phyloP scores from a whole-genome alignment of 2,888 invertebrate species.

The Caenorhabditis doughertyi region DNA sequence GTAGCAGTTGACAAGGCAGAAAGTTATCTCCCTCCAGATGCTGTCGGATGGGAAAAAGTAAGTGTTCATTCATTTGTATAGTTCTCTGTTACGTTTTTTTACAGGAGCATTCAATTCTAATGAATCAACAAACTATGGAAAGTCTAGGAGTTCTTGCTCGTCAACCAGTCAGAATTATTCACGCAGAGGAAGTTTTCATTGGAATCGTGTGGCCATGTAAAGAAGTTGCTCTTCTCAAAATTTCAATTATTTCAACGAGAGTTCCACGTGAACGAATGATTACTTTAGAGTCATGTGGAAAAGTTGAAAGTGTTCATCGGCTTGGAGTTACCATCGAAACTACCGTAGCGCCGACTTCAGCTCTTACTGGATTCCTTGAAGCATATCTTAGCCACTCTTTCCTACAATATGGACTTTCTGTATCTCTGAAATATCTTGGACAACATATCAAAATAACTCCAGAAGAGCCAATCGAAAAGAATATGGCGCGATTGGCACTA shows the following conservation, averaged over 20 bases:
- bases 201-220: constrained; percentile 77
- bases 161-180: constrained; percentile 49
- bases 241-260: constrained; percentile 24
- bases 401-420: constrained; percentile 52
- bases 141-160: constrained; percentile 70
- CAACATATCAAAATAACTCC: constrained; percentile 53
- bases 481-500: constrained; percentile 48
- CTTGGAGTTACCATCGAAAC: constrained; percentile 5
- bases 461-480: constrained; percentile 50
- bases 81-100: too few species aligned
- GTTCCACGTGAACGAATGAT: constrained; percentile 50
- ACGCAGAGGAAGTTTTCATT: constrained; percentile 52
- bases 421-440: constrained; percentile 67
- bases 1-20: constrained; percentile 39
- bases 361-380: constrained; percentile 32
- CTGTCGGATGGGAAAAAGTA: constrained; percentile 69
- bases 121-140: constrained; percentile 74
- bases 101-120: constrained; percentile 69
- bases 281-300: constrained; percentile 35
- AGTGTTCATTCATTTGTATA: not conserved
- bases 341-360: not conserved
- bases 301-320: constrained; percentile 26
- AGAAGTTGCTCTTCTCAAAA: constrained; percentile 69
- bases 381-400: constrained; percentile 60
- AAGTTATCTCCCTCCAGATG: constrained; percentile 65